These are phyloP conservation scores for Pseudomyrmex flavicornis DNA, from an alignment of 1,140 invertebrate species.

Conservation along the genomic window DNA sequence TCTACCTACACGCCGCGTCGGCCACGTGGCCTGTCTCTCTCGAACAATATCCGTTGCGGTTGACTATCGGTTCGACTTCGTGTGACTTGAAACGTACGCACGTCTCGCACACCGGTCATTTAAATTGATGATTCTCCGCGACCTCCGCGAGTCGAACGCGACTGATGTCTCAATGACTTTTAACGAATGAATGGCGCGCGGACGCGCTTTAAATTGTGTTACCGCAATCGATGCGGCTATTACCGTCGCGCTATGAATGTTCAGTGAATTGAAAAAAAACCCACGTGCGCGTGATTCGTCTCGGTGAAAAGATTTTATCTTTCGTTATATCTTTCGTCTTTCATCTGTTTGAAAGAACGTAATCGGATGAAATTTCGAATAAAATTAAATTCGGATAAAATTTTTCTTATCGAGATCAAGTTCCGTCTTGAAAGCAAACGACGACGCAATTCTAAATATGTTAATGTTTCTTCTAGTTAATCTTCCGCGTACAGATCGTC, in stretches of 20 bases:
- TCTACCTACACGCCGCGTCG: conserved; percentile 39
- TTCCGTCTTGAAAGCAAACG: not conserved
- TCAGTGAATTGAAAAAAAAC: not conserved
- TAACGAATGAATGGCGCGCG: not conserved
- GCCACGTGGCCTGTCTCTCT: conserved; percentile 26
- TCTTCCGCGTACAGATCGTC: not conserved
- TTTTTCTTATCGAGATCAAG: not conserved
- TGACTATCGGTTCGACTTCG: conserved; percentile 38
- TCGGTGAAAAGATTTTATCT: not conserved
- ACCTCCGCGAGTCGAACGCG: conserved; percentile 21
- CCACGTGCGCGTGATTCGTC: no score
- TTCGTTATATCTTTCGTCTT: not conserved
- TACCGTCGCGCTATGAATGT: not conserved
- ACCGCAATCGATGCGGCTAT: conserved; percentile 7
- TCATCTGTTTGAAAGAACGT: not conserved
- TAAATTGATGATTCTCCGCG: conserved; percentile 5
- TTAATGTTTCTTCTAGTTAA: not conserved
- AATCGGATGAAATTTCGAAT: no score
- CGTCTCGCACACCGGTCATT: not conserved
- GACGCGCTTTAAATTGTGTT: not conserved
- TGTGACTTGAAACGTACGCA: not conserved
- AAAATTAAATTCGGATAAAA: no score
- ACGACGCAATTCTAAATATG: not conserved
- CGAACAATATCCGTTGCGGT: conserved; percentile 58
- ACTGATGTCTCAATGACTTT: conserved; percentile 56